phyloP scores from a whole-genome alignment of 1,140 invertebrate genomes.

The Cheumatopsyche charites region DNA sequence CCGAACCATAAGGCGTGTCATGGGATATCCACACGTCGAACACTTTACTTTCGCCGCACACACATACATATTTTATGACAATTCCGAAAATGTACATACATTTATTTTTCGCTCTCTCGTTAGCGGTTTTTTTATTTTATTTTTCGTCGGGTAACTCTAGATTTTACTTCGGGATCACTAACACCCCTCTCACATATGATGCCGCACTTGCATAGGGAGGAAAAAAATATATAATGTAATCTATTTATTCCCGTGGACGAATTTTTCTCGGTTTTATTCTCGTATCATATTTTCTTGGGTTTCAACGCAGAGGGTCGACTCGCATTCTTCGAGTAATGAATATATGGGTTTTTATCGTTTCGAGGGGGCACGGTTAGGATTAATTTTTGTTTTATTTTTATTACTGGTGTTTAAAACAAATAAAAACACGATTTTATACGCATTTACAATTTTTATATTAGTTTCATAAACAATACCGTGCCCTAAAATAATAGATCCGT shows the following conservation, averaged over 20 bases:
- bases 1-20: constrained; percentile 45
- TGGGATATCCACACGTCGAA: constrained; percentile 38
- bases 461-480: background rate
- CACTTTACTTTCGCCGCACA: constrained; percentile 9
- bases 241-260: constrained; percentile 27
- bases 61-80: constrained; percentile 5
- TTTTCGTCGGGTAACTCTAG: constrained; percentile 2
- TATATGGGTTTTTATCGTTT: constrained; percentile 31
- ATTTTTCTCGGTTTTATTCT: constrained; percentile 36
- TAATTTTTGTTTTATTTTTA: constrained; percentile 15
- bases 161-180: background rate
- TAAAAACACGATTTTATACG: too few species aligned
- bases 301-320: background rate
- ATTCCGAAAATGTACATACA: constrained; percentile 4
- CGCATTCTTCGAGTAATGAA: constrained; percentile 30
- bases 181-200: constrained; percentile 6
- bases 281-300: constrained; percentile 40
- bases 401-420: background rate
- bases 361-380: background rate
- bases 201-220: too few species aligned
- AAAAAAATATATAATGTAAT: too few species aligned
- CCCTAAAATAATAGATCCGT: too few species aligned
- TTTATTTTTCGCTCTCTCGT: background rate
- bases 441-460: background rate
- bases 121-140: constrained; percentile 22